phyloP scores from a whole-genome alignment of 2,797 vertebrate genomes.

The Danio aesculapii region DNA sequence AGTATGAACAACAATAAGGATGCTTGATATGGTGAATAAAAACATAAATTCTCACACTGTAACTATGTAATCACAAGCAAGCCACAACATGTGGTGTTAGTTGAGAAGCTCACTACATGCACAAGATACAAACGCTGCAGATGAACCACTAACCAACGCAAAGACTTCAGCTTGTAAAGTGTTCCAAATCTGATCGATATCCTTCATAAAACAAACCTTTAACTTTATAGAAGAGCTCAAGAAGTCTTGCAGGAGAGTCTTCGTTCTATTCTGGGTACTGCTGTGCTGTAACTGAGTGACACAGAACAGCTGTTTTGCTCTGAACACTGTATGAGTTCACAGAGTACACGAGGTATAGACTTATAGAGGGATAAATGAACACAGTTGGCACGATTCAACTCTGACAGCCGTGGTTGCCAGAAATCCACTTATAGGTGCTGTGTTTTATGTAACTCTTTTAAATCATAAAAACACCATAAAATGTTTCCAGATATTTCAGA shows the following conservation, averaged over 20 bases:
- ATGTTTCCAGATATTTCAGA: too few species aligned
- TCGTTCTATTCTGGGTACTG: slow-evolving; percentile 74
- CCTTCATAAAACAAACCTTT: slow-evolving; percentile 28
- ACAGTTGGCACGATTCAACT: not conserved
- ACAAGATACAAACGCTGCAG: not conserved
- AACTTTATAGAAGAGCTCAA: slow-evolving; percentile 46
- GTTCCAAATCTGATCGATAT: not conserved
- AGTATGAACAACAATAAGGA: too few species aligned
- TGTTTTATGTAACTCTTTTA: too few species aligned
- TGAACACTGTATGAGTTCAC: slow-evolving; percentile 73
- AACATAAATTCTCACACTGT: not conserved
- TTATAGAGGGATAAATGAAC: not conserved
- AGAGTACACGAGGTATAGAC: slow-evolving; percentile 66
- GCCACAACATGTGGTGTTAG: slow-evolving; percentile 6
- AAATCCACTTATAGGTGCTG: not conserved
- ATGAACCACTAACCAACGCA: slow-evolving; percentile 13
- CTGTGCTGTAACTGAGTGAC: slow-evolving; percentile 75
- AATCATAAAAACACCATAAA: too few species aligned
- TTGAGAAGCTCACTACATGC: slow-evolving; percentile 15
- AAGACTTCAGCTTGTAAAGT: not conserved
- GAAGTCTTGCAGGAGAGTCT: slow-evolving; percentile 48
- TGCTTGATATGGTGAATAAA: not conserved
- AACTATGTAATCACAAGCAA: not conserved
- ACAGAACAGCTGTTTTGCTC: slow-evolving; percentile 80
- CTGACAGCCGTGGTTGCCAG: not conserved